Evolutionary conservation across 2,888 invertebrate species (phyloP).

Genomic region (Andrena trimmerana): DNA sequence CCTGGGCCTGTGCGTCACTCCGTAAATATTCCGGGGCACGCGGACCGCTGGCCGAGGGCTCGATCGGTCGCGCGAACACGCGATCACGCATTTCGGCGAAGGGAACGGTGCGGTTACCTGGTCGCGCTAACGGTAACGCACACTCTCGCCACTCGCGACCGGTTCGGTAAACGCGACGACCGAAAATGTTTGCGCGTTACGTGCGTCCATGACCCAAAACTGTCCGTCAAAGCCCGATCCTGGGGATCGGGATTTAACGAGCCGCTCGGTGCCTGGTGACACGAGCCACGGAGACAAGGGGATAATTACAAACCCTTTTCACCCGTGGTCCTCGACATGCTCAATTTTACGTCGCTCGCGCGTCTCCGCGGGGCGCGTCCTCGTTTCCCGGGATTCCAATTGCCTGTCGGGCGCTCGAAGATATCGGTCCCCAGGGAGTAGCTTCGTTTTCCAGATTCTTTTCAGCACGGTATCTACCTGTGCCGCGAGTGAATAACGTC

Average conservation of each 20-base stretch:
- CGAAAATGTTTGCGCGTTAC: slow-evolving; percentile 67
- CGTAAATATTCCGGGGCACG: slow-evolving; percentile 55
- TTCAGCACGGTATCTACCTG: background rate
- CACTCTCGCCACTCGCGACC: slow-evolving; percentile 32
- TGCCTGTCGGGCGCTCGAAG: background rate
- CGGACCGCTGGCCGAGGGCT: background rate
- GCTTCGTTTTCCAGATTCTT: background rate
- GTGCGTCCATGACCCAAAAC: slow-evolving; percentile 73
- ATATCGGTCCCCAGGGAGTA: background rate
- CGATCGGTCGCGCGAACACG: background rate
- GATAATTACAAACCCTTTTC: slow-evolving; percentile 31
- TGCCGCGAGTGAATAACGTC: no score
- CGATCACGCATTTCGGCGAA: slow-evolving; percentile 7
- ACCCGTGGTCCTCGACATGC: background rate
- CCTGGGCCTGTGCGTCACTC: slow-evolving; percentile 40
- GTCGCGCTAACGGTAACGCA: slow-evolving; percentile 61
- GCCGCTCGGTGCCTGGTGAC: slow-evolving; percentile 12
- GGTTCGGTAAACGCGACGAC: slow-evolving; percentile 33
- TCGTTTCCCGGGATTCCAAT: background rate
- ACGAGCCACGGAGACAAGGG: slow-evolving; percentile 27
- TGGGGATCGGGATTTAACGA: slow-evolving; percentile 40
- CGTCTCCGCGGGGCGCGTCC: background rate
- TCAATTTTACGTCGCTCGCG: no score
- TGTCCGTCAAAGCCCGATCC: slow-evolving; percentile 62
- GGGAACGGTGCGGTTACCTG: background rate